Evolutionary conservation across 2,888 invertebrate species (phyloP).

Genomic region (Acrobasis repandana): DNA sequence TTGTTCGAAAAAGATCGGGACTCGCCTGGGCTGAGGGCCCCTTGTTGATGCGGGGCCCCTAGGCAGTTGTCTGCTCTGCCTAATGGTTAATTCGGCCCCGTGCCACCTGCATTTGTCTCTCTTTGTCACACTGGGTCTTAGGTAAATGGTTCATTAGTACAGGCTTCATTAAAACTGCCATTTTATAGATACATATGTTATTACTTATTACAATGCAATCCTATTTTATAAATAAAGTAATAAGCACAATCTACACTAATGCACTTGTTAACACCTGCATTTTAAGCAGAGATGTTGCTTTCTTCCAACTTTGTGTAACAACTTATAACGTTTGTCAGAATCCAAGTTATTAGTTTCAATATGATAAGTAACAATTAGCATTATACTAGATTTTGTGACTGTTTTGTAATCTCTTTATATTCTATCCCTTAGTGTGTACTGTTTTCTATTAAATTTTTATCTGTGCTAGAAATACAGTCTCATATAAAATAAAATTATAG

Average conservation of each 20-base stretch:
- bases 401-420: slow-evolving; percentile 71
- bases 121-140: too few species aligned
- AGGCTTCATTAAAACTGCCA: too few species aligned
- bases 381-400: slow-evolving; percentile 58
- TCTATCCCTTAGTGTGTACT: slow-evolving; percentile 73
- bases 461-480: slow-evolving; percentile 72
- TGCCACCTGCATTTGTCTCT: too few species aligned
- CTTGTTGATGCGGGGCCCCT: too few species aligned
- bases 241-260: slow-evolving; percentile 43
- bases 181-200: background rate
- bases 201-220: slow-evolving; percentile 37
- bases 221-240: slow-evolving; percentile 30
- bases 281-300: slow-evolving; percentile 45
- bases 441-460: slow-evolving; percentile 71
- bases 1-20: too few species aligned
- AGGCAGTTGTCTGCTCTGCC: too few species aligned
- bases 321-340: slow-evolving; percentile 11
- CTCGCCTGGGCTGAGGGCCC: too few species aligned
- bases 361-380: slow-evolving; percentile 27
- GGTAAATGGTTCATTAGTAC: too few species aligned
- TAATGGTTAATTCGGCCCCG: too few species aligned
- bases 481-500: slow-evolving; percentile 57
- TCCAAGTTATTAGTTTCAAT: slow-evolving; percentile 26
- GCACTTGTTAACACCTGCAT: slow-evolving; percentile 57
- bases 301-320: slow-evolving; percentile 31